Conservation (phyloP, 2,113 vertebrate genomes). For the Lutjanus erythropterus region DNA sequence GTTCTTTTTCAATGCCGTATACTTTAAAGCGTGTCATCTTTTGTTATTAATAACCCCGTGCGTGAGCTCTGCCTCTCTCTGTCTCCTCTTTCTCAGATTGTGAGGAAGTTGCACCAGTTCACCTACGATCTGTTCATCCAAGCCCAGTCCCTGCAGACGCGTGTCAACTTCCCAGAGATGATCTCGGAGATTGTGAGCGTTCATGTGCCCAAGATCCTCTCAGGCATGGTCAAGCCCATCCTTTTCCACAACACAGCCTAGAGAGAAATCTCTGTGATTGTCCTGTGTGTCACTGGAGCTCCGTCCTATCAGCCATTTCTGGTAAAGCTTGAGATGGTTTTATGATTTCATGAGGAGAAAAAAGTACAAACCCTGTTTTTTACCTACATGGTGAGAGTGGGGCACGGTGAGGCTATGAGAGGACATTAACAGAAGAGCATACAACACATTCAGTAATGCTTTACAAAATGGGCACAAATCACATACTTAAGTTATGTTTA, state of each 20-base stretch:
- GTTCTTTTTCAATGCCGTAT: neutral
- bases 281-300: neutral
- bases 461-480: too few species aligned
- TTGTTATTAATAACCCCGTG: neutral
- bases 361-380: neutral
- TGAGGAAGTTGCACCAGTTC: conserved; percentile 96
- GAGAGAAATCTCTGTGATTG: neutral
- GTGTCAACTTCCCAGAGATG: conserved; percentile 96
- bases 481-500: too few species aligned
- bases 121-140: conserved; percentile 95
- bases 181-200: conserved; percentile 97
- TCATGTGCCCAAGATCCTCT: conserved; percentile 97
- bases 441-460: conserved; percentile 52
- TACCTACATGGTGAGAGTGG: conserved; percentile 8
- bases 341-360: conserved; percentile 30
- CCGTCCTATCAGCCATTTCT: neutral
- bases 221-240: conserved; percentile 95
- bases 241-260: conserved; percentile 90
- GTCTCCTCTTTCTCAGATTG: conserved; percentile 84
- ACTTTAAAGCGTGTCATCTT: neutral
- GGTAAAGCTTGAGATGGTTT: conserved; percentile 7
- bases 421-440: conserved; percentile 32
- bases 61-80: conserved; percentile 6
- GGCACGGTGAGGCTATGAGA: neutral
- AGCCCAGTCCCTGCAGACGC: conserved; percentile 89